Evolutionary conservation across 2,888 invertebrate genomes (phyloP).

Genomic region (Papilio gigon): DNA sequence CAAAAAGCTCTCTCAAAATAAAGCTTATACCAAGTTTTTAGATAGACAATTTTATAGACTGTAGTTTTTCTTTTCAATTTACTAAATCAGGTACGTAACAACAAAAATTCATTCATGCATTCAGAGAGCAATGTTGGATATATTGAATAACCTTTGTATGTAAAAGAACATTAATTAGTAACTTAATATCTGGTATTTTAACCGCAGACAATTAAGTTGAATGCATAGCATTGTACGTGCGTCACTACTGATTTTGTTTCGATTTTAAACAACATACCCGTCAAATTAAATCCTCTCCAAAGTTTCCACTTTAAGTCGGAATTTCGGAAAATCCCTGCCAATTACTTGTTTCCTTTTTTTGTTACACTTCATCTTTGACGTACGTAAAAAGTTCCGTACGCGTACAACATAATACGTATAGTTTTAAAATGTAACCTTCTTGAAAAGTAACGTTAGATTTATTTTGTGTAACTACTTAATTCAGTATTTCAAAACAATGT

Average conservation of each 20-base stretch:
- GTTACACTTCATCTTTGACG: neutral
- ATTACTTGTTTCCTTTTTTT: neutral
- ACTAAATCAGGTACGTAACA: too few species aligned
- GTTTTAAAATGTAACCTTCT: neutral
- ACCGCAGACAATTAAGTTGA: slow-evolving; percentile 23
- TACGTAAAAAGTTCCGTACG: neutral
- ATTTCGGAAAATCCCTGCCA: slow-evolving; percentile 27
- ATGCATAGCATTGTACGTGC: slow-evolving; percentile 22
- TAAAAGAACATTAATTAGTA: slow-evolving; percentile 57
- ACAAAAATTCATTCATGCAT: too few species aligned
- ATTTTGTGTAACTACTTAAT: neutral
- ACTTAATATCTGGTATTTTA: slow-evolving; percentile 43
- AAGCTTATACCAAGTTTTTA: neutral
- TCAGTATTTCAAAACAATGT: neutral
- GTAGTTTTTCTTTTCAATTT: too few species aligned
- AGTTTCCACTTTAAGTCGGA: slow-evolving; percentile 19
- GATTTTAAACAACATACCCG: slow-evolving; percentile 7
- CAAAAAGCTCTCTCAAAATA: too few species aligned
- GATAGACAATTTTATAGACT: too few species aligned
- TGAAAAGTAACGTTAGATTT: neutral
- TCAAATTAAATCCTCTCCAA: slow-evolving; percentile 31
- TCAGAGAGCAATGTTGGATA: neutral
- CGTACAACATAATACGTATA: neutral
- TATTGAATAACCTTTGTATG: slow-evolving; percentile 50
- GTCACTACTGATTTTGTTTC: slow-evolving; percentile 22